A percentile compares a stretch with the other conserved stretches of the same genome.
phyloP scores from a whole-genome alignment of 2,113 vertebrate species.

The Amblyopsis rosae region DNA sequence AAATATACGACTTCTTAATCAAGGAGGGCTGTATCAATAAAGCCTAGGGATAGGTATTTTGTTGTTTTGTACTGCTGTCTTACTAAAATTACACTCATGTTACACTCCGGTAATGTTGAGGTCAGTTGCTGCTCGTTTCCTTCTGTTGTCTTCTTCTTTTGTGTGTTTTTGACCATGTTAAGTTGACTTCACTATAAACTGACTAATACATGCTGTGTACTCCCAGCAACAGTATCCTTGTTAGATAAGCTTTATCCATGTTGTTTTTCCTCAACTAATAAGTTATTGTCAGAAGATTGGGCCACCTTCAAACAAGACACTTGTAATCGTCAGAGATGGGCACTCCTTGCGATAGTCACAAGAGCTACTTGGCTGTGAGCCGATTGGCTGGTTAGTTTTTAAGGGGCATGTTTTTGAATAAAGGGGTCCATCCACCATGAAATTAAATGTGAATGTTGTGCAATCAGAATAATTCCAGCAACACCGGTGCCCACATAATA shows the following conservation, averaged over 20 bases:
- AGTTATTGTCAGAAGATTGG: too few relatives aligned
- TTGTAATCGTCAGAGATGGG: too few relatives aligned
- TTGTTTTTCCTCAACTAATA: too few relatives aligned
- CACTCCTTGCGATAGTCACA: too few relatives aligned
- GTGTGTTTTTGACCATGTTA: not conserved
- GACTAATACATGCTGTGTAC: conserved; percentile 21
- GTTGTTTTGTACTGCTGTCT: conserved; percentile 15
- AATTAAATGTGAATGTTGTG: not conserved
- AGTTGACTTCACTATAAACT: conserved; percentile 24
- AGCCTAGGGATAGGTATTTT: conserved; percentile 68
- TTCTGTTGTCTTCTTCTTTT: conserved; percentile 25
- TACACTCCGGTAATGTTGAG: conserved; percentile 10
- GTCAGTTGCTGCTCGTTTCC: conserved; percentile 37
- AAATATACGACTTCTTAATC: conserved; percentile 98
- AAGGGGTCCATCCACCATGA: too few relatives aligned
- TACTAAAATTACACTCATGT: conserved; percentile 12
- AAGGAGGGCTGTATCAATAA: conserved; percentile 96
- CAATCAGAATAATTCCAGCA: conserved; percentile 9
- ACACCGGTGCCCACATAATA: conserved; percentile 13
- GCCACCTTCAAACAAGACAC: too few relatives aligned
- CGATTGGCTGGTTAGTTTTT: too few relatives aligned
- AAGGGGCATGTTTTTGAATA: too few relatives aligned
- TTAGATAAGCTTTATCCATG: too few relatives aligned
- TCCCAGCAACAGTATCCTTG: not conserved
- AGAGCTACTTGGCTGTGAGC: too few relatives aligned